Evolutionary conservation across 2,888 invertebrate genomes (phyloP).

Genomic region (Eustalomyia histrio): DNA sequence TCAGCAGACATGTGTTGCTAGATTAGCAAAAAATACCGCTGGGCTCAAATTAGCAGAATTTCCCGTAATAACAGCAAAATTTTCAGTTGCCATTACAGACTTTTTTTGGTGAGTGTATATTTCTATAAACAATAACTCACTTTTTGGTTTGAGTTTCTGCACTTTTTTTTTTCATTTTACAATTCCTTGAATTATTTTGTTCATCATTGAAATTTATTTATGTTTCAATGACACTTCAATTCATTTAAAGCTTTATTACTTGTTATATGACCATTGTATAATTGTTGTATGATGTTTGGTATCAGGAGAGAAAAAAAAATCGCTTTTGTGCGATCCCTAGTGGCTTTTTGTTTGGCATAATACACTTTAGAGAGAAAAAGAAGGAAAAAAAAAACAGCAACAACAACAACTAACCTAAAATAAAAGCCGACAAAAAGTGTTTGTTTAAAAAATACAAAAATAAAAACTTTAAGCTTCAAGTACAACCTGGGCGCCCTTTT

Average conservation of each 20-base stretch:
- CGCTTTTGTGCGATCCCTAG: constrained; percentile 49
- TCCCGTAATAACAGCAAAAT: too few relatives aligned
- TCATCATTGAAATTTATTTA: constrained; percentile 7
- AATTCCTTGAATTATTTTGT: constrained; percentile 1
- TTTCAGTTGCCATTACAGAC: too few relatives aligned
- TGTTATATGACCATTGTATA: constrained; percentile 31
- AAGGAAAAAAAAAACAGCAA: neutral
- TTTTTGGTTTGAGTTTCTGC: too few relatives aligned
- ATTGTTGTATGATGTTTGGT: constrained; percentile 23
- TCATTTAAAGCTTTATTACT: constrained; percentile 48
- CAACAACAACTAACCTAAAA: constrained; percentile 33
- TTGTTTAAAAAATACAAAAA: constrained; percentile 13
- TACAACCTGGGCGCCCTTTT: constrained; percentile 41
- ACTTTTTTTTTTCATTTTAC: neutral
- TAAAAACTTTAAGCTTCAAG: constrained; percentile 6
- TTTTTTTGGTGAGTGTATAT: too few relatives aligned
- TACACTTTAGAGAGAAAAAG: constrained; percentile 29
- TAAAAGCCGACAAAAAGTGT: constrained; percentile 46
- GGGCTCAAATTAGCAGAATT: too few relatives aligned
- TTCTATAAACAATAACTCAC: too few relatives aligned
- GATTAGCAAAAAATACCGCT: too few relatives aligned
- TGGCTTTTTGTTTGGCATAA: constrained; percentile 39
- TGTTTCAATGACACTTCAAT: constrained; percentile 60
- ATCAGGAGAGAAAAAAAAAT: constrained; percentile 19
- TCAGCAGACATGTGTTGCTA: too few relatives aligned